Base-by-base conservation (phyloP, 2,888 invertebrate genomes). In the Vanessa cardui region DNA sequence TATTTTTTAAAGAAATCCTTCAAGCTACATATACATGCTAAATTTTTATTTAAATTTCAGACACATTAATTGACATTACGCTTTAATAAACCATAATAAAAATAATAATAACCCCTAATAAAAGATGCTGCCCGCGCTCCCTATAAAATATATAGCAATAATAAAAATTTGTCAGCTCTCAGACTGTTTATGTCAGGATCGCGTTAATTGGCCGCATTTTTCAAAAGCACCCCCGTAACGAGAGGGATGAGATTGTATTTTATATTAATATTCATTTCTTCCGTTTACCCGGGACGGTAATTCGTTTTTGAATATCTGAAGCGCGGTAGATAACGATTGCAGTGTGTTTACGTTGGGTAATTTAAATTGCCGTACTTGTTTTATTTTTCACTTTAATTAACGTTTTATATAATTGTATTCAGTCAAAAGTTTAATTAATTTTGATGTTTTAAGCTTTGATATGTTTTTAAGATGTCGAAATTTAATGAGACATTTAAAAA, bases 161-260 rank as follows among this genome's bases (percentile, higher is more conserved):
- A 39, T 39, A 39, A 39, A 39, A 39, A 21, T 31, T 21, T 31
- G 21, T 16, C 52, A 15, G 52, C 52, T 31, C 52, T 21, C 21
- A 21, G 16, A 26, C 52, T 54, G 31, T 54, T 31, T 31, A 26
- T 15, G 9, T 47, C 31, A 21, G 46, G 52, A 21, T 45, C 18
- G 52, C 59, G 52, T 46, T 65, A 65, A 65, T 65, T 60, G 65
- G 45, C 60, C 60, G 65, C 65, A 65, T 65, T 65, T 65, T 60
- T 65, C 60, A 46, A 45, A 65, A 54, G 52, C 52, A 31, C 50
- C 45, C 59, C 45, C 21, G 46, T 52, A 52, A 65, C 60, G 65
- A 52, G 65, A 59, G 65, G 65, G 65, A 46, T 54, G 52, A 54
- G 49, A 52, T 60, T 64, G 50, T 65, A 45, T 52, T 65, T 65